phyloP scores from a whole-genome alignment of 1,140 invertebrate genomes.

The Leptopilina clavipes region DNA sequence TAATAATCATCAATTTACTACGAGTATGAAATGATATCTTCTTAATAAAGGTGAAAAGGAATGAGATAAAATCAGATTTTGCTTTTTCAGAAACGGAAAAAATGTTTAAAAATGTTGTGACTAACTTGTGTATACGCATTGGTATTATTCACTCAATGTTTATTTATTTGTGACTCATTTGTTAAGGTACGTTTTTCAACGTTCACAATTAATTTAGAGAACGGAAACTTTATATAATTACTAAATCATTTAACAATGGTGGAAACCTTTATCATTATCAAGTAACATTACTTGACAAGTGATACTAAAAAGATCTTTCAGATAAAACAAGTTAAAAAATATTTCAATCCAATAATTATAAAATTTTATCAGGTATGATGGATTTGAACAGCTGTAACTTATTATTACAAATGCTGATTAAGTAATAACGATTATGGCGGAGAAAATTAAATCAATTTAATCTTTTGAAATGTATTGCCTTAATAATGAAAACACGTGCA shows the following conservation, averaged over 20 bases:
- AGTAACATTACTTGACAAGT: too few species aligned
- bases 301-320: not conserved
- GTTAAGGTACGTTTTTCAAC: not conserved
- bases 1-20: not conserved
- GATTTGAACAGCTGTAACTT: not conserved
- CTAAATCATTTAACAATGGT: not conserved
- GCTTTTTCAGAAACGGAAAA: not conserved
- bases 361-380: not conserved
- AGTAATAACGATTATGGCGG: not conserved
- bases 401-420: not conserved
- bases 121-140: not conserved
- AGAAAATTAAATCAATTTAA: not conserved
- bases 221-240: not conserved
- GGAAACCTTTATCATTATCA: not conserved
- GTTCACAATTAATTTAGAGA: not conserved
- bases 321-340: not conserved
- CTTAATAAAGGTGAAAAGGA: not conserved
- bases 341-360: not conserved
- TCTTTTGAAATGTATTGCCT: not conserved
- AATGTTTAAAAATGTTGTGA: too few species aligned
- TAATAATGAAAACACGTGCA: not conserved
- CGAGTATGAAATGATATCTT: not conserved
- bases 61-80: not conserved
- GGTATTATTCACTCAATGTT: not conserved
- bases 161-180: slow-evolving; percentile 7